A percentile compares a stretch with the other conserved stretches of the same genome.
Conservation (phyloP, 2,888 invertebrate genomes). For the Crioceris asparagi region DNA sequence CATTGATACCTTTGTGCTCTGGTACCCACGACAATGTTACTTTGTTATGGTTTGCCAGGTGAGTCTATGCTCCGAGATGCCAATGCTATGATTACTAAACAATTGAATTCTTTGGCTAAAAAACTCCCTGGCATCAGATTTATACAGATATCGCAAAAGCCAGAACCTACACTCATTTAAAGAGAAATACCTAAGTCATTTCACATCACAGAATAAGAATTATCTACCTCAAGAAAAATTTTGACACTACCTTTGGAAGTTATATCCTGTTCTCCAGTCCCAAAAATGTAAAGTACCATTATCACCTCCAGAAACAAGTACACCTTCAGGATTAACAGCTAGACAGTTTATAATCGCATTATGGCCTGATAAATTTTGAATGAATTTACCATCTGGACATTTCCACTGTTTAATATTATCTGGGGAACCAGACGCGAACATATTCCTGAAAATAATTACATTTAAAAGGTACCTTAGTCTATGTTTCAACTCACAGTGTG, state of each 20-base stretch:
- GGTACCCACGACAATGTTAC: neutral
- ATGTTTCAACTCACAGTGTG: conserved; percentile 42
- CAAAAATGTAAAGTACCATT: conserved; percentile 96
- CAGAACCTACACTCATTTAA: too few relatives aligned
- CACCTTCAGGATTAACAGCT: conserved; percentile 89
- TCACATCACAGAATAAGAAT: too few relatives aligned
- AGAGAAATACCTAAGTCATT: too few relatives aligned
- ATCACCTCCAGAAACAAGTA: conserved; percentile 94
- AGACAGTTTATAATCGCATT: conserved; percentile 96
- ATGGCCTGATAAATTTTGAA: conserved; percentile 94
- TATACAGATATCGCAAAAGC: too few relatives aligned
- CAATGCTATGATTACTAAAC: too few relatives aligned
- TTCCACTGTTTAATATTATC: conserved; percentile 99
- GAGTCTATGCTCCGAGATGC: too few relatives aligned
- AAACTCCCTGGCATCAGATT: too few relatives aligned
- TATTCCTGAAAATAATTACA: conserved; percentile 47
- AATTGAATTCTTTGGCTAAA: too few relatives aligned
- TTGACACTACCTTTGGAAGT: conserved; percentile 80
- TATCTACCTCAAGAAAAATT: too few relatives aligned
- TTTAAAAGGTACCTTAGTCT: conserved; percentile 2
- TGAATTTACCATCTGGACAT: conserved; percentile 94
- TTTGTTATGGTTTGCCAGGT: neutral
- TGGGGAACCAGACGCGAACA: conserved; percentile 96
- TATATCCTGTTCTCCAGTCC: conserved; percentile 99
- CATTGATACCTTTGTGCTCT: neutral